Conservation (phyloP, 2,888 invertebrate species). For the Thecophora atra region DNA sequence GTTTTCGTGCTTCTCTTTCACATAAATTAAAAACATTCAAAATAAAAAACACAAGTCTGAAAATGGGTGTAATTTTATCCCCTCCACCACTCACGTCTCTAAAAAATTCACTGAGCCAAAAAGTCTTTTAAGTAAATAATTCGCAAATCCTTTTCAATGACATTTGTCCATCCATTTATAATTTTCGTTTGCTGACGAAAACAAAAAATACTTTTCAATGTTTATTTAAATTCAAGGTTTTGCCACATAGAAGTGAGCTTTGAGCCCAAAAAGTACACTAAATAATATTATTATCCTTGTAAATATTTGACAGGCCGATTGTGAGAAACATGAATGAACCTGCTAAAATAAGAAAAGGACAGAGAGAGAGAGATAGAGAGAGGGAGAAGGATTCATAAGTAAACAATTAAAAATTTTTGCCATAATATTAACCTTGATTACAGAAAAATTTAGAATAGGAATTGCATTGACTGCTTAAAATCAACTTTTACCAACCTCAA, state of each 20-base stretch:
- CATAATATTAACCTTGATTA: no score
- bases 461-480: no score
- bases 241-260: slow-evolving; percentile 36
- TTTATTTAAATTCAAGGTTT: background rate
- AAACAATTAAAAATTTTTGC: slow-evolving; percentile 26
- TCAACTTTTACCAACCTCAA: background rate
- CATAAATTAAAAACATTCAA: no score
- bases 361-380: no score
- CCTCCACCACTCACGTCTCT: no score
- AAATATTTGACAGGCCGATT: slow-evolving; percentile 40
- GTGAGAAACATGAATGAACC: no score
- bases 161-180: slow-evolving; percentile 1
- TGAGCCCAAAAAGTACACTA: slow-evolving; percentile 38
- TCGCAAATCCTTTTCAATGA: background rate
- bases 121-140: background rate
- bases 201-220: background rate
- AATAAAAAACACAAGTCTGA: background rate
- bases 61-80: background rate
- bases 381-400: no score
- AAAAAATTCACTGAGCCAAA: no score
- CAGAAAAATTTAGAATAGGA: no score
- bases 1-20: no score
- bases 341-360: no score
- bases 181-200: background rate
- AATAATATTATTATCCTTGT: slow-evolving; percentile 40